These are phyloP conservation scores for Babyrousa celebensis DNA, from an alignment of 2,797 vertebrate species.

Conservation along the genomic window DNA sequence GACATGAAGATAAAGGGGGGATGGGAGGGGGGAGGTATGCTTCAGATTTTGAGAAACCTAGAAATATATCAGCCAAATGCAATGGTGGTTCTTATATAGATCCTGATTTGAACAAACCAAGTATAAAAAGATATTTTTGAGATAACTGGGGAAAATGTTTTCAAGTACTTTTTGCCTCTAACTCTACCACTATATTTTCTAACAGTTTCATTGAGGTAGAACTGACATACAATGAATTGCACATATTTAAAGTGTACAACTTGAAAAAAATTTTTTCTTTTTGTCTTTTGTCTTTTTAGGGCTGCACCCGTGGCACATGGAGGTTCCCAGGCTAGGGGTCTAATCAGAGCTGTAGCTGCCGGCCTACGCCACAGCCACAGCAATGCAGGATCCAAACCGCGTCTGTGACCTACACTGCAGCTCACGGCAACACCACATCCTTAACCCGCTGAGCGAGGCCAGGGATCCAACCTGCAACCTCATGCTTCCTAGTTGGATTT, in stretches of 20 bases:
- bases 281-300: too few species aligned
- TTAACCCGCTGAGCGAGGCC: too few species aligned
- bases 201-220: constrained; percentile 7
- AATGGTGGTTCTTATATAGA: neutral
- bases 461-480: too few species aligned
- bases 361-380: too few species aligned
- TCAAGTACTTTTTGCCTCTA: constrained; percentile 49
- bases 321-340: too few species aligned
- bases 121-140: constrained; percentile 32
- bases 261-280: neutral
- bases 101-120: constrained; percentile 17
- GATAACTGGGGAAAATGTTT: constrained; percentile 31
- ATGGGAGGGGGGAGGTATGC: neutral
- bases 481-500: too few species aligned
- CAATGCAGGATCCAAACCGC: too few species aligned
- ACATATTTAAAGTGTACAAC: constrained; percentile 26
- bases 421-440: too few species aligned
- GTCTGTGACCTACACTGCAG: too few species aligned
- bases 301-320: too few species aligned
- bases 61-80: neutral
- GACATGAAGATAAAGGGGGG: neutral
- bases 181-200: constrained; percentile 17
- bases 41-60: neutral
- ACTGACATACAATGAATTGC: neutral
- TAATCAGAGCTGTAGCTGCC: too few species aligned